Conservation (phyloP, 2,113 vertebrate genomes). For the Stegastes partitus region DNA sequence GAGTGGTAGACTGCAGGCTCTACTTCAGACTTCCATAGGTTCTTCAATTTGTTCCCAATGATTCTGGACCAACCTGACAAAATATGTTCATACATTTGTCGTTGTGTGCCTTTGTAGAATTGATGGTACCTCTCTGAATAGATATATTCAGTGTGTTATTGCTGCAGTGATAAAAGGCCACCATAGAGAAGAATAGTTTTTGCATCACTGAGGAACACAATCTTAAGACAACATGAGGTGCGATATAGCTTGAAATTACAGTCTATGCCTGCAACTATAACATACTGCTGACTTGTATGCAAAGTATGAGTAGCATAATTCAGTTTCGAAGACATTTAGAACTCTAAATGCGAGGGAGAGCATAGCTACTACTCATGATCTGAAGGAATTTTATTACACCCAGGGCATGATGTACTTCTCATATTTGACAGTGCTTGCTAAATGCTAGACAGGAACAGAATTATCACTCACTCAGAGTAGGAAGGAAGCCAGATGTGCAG, state of each 20-base stretch:
- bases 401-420: constrained; percentile 11
- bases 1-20: background rate
- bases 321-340: constrained; percentile 52
- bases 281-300: background rate
- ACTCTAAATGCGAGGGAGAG: constrained; percentile 19
- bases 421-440: constrained; percentile 38
- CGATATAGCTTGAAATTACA: background rate
- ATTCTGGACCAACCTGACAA: background rate
- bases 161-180: background rate
- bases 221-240: background rate
- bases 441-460: constrained; percentile 60
- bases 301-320: background rate
- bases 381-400: constrained; percentile 16
- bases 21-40: background rate
- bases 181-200: background rate
- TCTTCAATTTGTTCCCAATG: background rate
- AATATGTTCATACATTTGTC: too few relatives aligned
- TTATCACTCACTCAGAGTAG: constrained; percentile 45
- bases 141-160: background rate
- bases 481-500: constrained; percentile 46
- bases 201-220: background rate
- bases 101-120: too few relatives aligned
- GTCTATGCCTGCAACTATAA: background rate
- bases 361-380: constrained; percentile 9
- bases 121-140: background rate